phyloP scores from a whole-genome alignment of 2,113 vertebrate genomes.

The Saccopteryx bilineata region DNA sequence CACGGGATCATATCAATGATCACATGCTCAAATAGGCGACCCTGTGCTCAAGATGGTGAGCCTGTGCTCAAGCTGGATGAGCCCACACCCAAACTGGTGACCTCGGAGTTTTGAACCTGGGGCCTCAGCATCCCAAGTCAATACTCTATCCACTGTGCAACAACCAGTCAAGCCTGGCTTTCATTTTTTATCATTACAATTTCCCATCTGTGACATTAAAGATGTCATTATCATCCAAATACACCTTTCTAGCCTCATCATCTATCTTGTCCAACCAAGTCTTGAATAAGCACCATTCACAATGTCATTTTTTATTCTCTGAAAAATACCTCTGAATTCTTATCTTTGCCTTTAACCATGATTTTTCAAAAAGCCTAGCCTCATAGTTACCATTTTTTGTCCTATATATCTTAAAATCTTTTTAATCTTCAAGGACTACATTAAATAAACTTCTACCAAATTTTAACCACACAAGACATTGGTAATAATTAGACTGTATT shows the following conservation, averaged over 20 bases:
- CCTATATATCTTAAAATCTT: not conserved
- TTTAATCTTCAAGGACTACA: not conserved
- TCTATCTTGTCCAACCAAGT: not conserved
- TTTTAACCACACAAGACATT: not conserved
- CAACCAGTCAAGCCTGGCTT: not conserved
- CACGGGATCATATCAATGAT: no score
- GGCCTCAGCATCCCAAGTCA: no score
- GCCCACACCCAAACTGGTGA: no score
- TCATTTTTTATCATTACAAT: not conserved
- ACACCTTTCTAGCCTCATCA: not conserved
- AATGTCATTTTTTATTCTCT: not conserved
- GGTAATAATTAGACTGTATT: not conserved
- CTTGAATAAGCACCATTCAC: not conserved
- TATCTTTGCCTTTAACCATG: not conserved
- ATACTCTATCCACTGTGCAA: no score
- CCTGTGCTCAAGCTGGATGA: no score
- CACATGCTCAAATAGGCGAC: no score
- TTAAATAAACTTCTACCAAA: not conserved
- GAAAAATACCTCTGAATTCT: not conserved
- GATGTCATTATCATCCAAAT: not conserved
- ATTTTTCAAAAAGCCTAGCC: not conserved
- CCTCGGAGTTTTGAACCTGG: no score
- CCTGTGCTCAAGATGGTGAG: no score
- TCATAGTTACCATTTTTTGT: not conserved
- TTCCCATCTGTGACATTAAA: not conserved